phyloP scores from a whole-genome alignment of 37 sponge, comb jelly and placozoan species.

The Crambe crambe region DNA sequence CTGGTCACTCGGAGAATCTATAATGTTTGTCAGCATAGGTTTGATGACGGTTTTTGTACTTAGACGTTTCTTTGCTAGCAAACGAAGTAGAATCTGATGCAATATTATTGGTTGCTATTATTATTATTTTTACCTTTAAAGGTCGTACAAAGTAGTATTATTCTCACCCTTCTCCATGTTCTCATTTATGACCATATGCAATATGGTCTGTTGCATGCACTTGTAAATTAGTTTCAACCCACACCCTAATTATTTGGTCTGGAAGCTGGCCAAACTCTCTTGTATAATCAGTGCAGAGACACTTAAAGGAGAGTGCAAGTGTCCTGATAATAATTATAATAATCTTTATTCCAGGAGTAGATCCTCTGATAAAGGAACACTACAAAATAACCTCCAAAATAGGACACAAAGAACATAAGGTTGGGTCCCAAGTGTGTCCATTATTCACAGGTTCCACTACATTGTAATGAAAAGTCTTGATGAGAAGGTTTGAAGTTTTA shows the following conservation, averaged over 20 bases:
- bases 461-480: no score
- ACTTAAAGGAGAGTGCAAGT: no score
- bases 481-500: no score
- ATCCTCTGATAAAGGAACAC: background rate
- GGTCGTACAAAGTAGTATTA: no score
- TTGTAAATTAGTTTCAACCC: no score
- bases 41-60: slow-evolving; percentile 87
- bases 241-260: no score
- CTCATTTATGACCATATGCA: background rate
- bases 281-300: no score
- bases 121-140: background rate
- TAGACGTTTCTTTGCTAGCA: slow-evolving; percentile 89
- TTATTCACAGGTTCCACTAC: background rate
- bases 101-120: background rate
- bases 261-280: no score
- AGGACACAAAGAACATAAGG: background rate
- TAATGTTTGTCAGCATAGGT: slow-evolving; percentile 80
- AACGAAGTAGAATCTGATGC: slow-evolving; percentile 66
- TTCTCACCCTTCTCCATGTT: slow-evolving; percentile 10
- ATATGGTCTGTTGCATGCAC: no score
- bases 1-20: slow-evolving; percentile 91
- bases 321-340: no score
- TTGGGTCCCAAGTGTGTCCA: background rate
- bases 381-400: background rate
- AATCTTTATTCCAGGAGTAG: no score